Percentiles rank a stretch among this genome's conserved stretches.
These are phyloP conservation scores for Chironomus tentans DNA, from an alignment of 2,888 invertebrate species.

Conservation along the genomic window DNA sequence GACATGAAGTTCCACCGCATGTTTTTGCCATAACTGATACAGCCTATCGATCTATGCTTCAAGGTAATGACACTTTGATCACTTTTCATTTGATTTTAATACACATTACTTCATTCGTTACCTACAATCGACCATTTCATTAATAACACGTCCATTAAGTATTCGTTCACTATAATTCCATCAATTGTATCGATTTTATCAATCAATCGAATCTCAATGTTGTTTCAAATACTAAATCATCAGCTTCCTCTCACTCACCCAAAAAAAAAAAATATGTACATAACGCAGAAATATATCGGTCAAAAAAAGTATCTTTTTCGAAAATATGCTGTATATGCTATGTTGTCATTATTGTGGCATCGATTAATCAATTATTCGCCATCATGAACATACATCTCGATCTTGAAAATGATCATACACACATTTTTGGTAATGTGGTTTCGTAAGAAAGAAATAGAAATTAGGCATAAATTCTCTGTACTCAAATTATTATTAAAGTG, in stretches of 20 bases:
- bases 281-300: background rate
- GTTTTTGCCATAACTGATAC: slow-evolving; percentile 99
- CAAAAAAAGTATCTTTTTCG: background rate
- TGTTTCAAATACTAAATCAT: background rate
- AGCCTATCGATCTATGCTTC: slow-evolving; percentile 98
- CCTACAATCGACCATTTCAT: no score
- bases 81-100: background rate
- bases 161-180: background rate
- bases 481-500: no score
- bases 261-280: background rate
- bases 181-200: background rate
- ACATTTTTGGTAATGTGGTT: slow-evolving; percentile 6
- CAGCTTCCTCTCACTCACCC: background rate
- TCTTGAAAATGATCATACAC: background rate
- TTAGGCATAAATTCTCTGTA: background rate
- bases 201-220: background rate
- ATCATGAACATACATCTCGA: background rate
- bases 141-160: background rate
- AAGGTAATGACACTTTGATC: slow-evolving; percentile 56
- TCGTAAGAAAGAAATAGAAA: background rate
- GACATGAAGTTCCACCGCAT: slow-evolving; percentile 98
- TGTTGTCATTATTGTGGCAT: slow-evolving; percentile 13
- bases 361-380: slow-evolving; percentile 20
- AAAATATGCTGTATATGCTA: background rate
- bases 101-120: no score